Evolutionary conservation across 2,113 vertebrate genomes (phyloP).

Genomic region (Serranochromis macrocephalus): DNA sequence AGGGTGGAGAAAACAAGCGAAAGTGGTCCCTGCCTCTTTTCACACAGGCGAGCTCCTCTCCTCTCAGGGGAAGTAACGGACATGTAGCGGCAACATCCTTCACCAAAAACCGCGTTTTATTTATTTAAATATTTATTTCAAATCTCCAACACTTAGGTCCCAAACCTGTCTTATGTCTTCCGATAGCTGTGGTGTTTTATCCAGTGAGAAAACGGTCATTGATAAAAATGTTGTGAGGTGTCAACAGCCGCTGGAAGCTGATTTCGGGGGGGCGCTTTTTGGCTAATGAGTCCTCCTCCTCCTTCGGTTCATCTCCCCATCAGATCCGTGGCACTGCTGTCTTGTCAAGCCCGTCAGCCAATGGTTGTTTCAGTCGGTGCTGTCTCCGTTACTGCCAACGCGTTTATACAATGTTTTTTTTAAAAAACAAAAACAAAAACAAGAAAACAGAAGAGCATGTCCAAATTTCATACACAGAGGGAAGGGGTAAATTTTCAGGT

Average conservation of each 20-base stretch:
- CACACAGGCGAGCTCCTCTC: neutral
- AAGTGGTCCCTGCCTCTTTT: constrained; percentile 20
- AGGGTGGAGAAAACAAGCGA: constrained; percentile 30
- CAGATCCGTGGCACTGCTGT: constrained; percentile 17
- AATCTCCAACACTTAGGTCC: neutral
- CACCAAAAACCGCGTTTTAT: neutral
- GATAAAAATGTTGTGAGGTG: neutral
- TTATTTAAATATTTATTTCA: neutral
- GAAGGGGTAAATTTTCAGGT: neutral
- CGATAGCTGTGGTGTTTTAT: neutral
- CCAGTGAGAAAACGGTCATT: neutral
- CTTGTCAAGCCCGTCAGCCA: neutral
- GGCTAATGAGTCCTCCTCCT: constrained; percentile 16
- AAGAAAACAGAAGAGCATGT: neutral
- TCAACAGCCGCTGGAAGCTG: constrained; percentile 13
- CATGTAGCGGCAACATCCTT: constrained; percentile 23
- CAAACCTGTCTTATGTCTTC: neutral
- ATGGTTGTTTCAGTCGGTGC: neutral
- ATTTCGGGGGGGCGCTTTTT: neutral
- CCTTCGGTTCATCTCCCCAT: constrained; percentile 16
- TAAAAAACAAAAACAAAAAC: neutral
- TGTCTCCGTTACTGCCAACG: neutral
- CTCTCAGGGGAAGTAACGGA: constrained; percentile 33
- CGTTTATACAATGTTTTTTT: neutral
- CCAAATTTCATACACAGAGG: neutral